A percentile compares a stretch with the other conserved stretches of the same genome.
Conservation (phyloP, 2,113 vertebrate genomes). For the Ursus arctos region DNA sequence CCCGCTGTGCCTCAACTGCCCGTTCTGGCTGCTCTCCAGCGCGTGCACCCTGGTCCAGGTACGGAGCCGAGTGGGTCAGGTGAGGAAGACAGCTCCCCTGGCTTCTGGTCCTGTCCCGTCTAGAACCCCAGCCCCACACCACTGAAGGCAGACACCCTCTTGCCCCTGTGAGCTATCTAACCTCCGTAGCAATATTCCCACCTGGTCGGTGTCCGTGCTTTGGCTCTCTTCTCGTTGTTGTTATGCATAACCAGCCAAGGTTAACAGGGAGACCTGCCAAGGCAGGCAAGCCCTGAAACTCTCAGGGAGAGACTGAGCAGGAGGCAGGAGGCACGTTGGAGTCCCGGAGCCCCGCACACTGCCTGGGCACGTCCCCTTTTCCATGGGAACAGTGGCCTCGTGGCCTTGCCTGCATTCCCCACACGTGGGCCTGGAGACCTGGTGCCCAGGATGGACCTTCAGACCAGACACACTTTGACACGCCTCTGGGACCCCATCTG, state of each 20-base stretch:
- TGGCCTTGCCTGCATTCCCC: rapidly evolving
- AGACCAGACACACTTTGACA: not conserved
- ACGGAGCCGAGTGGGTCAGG: rapidly evolving
- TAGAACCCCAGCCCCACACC: no score
- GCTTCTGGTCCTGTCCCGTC: not conserved
- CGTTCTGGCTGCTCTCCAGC: slow-evolving; percentile 85
- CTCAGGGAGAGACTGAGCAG: not conserved
- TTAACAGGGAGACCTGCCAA: rapidly evolving
- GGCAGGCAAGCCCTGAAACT: not conserved
- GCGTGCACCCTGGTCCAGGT: slow-evolving; percentile 85
- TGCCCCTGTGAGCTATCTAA: no score
- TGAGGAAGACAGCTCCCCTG: not conserved
- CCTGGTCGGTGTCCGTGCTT: not conserved
- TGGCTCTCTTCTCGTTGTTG: not conserved
- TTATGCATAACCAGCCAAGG: rapidly evolving
- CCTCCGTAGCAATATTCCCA: rapidly evolving
- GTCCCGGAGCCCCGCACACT: not conserved
- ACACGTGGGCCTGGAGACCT: not conserved
- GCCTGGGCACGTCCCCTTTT: no score
- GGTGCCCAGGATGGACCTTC: not conserved
- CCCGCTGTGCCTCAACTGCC: slow-evolving; percentile 83
- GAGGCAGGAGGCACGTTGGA: not conserved
- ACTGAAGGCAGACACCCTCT: not conserved
- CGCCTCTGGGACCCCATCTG: not conserved
- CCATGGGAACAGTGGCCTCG: rapidly evolving